A percentile compares a stretch with the other conserved stretches of the same genome.
phyloP scores from a whole-genome alignment of 2,113 vertebrate genomes.

The Anhinga rufa region DNA sequence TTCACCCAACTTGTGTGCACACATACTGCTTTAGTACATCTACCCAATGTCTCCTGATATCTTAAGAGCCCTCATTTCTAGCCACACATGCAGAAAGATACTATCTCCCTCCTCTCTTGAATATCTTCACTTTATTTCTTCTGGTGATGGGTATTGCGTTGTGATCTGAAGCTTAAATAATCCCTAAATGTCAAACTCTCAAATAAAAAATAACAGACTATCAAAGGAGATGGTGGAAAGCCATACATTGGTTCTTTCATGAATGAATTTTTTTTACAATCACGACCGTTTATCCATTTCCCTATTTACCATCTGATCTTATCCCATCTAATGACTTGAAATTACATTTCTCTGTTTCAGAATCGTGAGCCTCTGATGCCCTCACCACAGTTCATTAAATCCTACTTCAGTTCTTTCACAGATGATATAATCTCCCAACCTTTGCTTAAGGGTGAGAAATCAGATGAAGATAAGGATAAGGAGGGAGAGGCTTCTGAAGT shows the following conservation, averaged over 20 bases:
- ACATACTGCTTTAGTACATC: too few species aligned
- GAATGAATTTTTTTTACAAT: not conserved
- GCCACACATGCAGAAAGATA: not conserved
- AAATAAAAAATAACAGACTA: not conserved
- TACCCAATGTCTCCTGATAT: not conserved
- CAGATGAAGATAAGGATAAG: constrained; percentile 98
- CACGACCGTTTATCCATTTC: not conserved
- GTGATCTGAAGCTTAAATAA: not conserved
- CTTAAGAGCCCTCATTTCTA: not conserved
- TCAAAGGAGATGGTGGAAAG: not conserved
- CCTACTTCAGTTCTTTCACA: constrained; percentile 98
- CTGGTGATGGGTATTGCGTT: not conserved
- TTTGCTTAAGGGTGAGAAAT: constrained; percentile 95
- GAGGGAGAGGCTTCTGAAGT: constrained; percentile 94
- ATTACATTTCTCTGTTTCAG: constrained; percentile 68
- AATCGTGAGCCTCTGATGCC: constrained; percentile 98
- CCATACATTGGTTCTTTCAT: not conserved
- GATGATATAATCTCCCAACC: constrained; percentile 99
- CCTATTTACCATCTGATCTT: not conserved
- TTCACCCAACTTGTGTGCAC: not conserved
- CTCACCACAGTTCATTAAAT: constrained; percentile 99
- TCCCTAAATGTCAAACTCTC: not conserved
- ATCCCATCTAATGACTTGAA: not conserved
- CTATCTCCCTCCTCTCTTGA: not conserved
- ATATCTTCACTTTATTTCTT: not conserved